These are phyloP conservation scores for Chalcosyrphus nemorum DNA, from an alignment of 2,888 invertebrate species.

Conservation along the genomic window DNA sequence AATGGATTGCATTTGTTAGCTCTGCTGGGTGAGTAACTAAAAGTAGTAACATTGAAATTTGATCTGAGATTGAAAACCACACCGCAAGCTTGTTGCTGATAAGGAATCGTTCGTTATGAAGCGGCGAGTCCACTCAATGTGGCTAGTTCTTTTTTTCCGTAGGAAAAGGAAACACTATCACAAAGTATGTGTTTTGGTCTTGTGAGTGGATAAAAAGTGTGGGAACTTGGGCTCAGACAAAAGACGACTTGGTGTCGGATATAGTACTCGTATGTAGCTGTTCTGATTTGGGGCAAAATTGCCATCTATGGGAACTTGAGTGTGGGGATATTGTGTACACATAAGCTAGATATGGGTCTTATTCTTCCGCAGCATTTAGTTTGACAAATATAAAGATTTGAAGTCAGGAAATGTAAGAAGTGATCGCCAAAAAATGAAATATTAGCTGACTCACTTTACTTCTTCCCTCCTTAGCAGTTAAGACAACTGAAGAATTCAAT, in stretches of 20 bases:
- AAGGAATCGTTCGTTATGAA: neutral
- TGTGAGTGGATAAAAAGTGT: slow-evolving; percentile 19
- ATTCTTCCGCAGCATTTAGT: no score
- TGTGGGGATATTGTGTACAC: no score
- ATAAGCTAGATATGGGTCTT: no score
- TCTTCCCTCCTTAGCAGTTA: no score
- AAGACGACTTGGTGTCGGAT: neutral
- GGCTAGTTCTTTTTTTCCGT: neutral
- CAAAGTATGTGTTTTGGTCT: neutral
- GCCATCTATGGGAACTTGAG: no score
- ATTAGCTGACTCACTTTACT: no score
- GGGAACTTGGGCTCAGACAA: slow-evolving; percentile 2
- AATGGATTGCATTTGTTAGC: neutral
- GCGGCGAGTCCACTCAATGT: neutral
- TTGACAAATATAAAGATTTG: no score
- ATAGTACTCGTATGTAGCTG: no score
- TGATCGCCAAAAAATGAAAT: no score
- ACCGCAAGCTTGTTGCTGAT: slow-evolving; percentile 27
- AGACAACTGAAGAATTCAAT: no score
- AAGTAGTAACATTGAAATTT: slow-evolving; percentile 41
- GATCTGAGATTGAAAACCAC: slow-evolving; percentile 29
- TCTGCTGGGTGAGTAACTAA: neutral
- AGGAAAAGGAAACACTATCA: slow-evolving; percentile 16
- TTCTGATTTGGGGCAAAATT: no score
- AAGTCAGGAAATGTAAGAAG: no score